Base-by-base conservation (phyloP, 2,113 vertebrate species). In the Antechinus flavipes region DNA sequence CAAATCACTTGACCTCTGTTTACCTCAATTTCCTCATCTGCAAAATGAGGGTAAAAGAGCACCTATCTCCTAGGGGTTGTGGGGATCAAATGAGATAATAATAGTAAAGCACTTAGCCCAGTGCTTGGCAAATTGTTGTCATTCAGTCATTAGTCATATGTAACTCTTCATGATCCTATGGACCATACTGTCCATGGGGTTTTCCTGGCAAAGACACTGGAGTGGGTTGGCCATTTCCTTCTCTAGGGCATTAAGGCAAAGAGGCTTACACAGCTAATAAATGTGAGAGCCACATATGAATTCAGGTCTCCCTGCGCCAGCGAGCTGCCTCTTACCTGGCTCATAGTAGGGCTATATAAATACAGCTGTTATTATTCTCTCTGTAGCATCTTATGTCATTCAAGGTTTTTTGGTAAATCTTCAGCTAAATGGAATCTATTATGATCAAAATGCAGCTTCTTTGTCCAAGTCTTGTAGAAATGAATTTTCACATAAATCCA, bases 321-420 rank as follows among this genome's bases (percentile, higher is more conserved):
- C 11, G 2, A 68, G 58, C 58, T 35, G 30, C 58, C 58, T 68
- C 27, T 0, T 68, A 35, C 27, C 26, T 35, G 58, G 27, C 54
- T 3, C 50, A 52, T 52, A 52, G 50, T 52, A 52, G 50, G 50
- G 4, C 30, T 84, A n/a, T 23, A 84, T 84, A 42, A 42, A 42
- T 8, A 84, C 42, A 94, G 6, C 19, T 56, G 26, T n/a, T 93
- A 95, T 93, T 90, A 76, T 56, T 96, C 50, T 12, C 94, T 16
- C 92, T 24, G 27, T 97, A 68, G 94, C 42, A n/a, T 52, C 30
- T 95, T 94, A 25, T 89, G n/a, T 89, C 30, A 92, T 53, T n/a
- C 52, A 92, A 27, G 68, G 5, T 30, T 90, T 90, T 49, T 47
- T 90, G 14, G 55, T 55, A 91, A 91, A 91, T 89, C 56, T 94